phyloP scores from a whole-genome alignment of 2,797 vertebrate genomes.

The Thamnophis elegans region DNA sequence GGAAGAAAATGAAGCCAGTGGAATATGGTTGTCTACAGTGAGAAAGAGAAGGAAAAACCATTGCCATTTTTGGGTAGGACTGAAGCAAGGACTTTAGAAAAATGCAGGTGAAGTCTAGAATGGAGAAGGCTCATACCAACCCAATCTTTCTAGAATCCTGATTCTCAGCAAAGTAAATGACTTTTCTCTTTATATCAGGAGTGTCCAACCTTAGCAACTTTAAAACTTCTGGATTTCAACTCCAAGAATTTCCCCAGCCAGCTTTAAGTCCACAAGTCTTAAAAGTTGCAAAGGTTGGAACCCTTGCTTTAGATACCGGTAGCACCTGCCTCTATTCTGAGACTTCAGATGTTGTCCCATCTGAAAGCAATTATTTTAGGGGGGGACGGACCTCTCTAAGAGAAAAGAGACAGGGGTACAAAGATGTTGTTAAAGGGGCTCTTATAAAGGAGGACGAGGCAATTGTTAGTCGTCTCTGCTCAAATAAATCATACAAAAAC shows the following conservation, averaged over 20 bases:
- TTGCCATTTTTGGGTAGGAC: background rate
- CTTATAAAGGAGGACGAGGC: background rate
- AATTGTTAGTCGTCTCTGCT: background rate
- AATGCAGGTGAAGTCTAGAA: background rate
- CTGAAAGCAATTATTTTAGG: background rate
- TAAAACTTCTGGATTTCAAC: background rate
- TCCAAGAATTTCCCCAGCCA: background rate
- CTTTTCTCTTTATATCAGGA: background rate
- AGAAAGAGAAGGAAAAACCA: background rate
- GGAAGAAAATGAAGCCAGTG: background rate
- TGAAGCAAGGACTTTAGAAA: background rate
- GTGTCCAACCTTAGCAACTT: background rate
- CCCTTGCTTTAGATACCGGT: background rate
- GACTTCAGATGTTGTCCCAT: background rate
- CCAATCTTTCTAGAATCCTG: background rate
- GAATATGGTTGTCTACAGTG: background rate
- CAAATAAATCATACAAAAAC: background rate
- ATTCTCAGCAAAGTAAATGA: background rate
- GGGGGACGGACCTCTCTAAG: background rate
- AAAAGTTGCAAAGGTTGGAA: background rate
- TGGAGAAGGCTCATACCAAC: background rate
- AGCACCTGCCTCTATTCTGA: background rate
- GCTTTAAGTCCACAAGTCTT: background rate
- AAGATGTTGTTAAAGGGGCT: background rate
- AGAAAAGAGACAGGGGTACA: background rate